These are phyloP conservation scores for Volucella inflata DNA, from an alignment of 2,888 invertebrate genomes.

Conservation along the genomic window DNA sequence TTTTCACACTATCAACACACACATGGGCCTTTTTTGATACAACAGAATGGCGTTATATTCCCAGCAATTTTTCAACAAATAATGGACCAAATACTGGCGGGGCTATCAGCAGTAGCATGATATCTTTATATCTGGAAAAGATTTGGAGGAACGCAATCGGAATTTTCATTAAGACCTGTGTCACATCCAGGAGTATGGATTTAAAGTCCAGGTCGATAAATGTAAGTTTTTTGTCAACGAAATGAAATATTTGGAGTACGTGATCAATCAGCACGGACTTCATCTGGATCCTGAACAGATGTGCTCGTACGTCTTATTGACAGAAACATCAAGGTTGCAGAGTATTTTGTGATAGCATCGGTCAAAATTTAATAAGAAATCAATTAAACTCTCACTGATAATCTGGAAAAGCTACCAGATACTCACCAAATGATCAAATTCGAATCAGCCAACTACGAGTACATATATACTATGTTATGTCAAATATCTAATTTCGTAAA, in stretches of 20 bases:
- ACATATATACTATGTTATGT: slow-evolving; percentile 11
- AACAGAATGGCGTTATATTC: slow-evolving; percentile 40
- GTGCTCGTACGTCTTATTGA: slow-evolving; percentile 13
- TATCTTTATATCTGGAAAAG: slow-evolving; percentile 58
- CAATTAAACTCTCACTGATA: slow-evolving; percentile 12
- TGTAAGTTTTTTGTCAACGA: not conserved
- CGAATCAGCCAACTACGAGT: slow-evolving; percentile 16
- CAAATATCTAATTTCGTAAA: slow-evolving; percentile 51
- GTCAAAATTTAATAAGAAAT: slow-evolving; percentile 25
- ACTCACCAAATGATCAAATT: slow-evolving; percentile 35
- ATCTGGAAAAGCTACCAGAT: slow-evolving; percentile 26
- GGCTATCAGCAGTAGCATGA: slow-evolving; percentile 35
- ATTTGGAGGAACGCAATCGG: slow-evolving; percentile 50
- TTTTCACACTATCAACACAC: slow-evolving; percentile 58
- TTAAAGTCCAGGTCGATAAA: slow-evolving; percentile 61
- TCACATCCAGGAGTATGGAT: slow-evolving; percentile 59
- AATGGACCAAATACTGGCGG: slow-evolving; percentile 63
- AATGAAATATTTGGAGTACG: slow-evolving; percentile 60
- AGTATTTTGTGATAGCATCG: slow-evolving; percentile 43
- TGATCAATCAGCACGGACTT: slow-evolving; percentile 62
- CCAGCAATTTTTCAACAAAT: slow-evolving; percentile 60
- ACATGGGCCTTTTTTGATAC: slow-evolving; percentile 43
- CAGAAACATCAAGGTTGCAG: slow-evolving; percentile 5
- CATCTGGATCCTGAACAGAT: slow-evolving; percentile 68
- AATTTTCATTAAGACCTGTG: slow-evolving; percentile 52